A percentile compares a stretch with the other conserved stretches of the same genome.
phyloP scores from a whole-genome alignment of 53 echinoderm and acorn worm genomes.

The Luidia sarsii region DNA sequence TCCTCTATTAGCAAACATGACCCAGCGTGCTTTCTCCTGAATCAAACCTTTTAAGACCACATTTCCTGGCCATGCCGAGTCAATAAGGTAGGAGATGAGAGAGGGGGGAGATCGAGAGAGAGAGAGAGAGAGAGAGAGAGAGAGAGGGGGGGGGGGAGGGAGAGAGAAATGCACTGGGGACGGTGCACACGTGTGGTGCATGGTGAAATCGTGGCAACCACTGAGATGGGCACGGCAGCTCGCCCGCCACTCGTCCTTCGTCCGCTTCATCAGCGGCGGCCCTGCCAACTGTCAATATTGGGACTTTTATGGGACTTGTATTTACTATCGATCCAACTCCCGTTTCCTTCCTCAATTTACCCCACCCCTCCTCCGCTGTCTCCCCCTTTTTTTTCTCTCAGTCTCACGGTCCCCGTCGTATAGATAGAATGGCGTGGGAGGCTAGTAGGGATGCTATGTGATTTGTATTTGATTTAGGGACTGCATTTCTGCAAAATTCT shows the following conservation, averaged over 20 bases:
- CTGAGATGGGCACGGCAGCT: slow-evolving; percentile 27
- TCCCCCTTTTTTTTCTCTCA: neutral
- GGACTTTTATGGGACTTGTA: slow-evolving; percentile 46
- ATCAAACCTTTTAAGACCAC: slow-evolving; percentile 47
- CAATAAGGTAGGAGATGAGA: slow-evolving; percentile 13
- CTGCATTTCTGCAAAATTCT: slow-evolving; percentile 27
- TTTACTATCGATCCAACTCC: slow-evolving; percentile 42
- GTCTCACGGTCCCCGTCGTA: no score
- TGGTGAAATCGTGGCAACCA: slow-evolving; percentile 40
- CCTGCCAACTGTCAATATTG: slow-evolving; percentile 54
- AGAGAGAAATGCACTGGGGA: no score
- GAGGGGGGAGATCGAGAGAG: no score
- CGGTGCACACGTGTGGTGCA: slow-evolving; percentile 15
- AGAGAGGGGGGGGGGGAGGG: no score
- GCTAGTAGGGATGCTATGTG: slow-evolving; percentile 15
- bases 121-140: no score
- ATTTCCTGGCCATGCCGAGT: slow-evolving; percentile 36
- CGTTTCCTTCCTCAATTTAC: slow-evolving; percentile 42
- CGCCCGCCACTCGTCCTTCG: slow-evolving; percentile 3
- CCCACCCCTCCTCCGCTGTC: slow-evolving; percentile 2
- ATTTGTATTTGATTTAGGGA: slow-evolving; percentile 51
- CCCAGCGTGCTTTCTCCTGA: slow-evolving; percentile 44
- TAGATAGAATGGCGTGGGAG: neutral
- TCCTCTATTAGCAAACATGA: slow-evolving; percentile 39
- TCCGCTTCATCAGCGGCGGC: slow-evolving; percentile 32